These are phyloP conservation scores for Coturnix japonica DNA, from an alignment of 2,113 vertebrate species.

Conservation along the genomic window DNA sequence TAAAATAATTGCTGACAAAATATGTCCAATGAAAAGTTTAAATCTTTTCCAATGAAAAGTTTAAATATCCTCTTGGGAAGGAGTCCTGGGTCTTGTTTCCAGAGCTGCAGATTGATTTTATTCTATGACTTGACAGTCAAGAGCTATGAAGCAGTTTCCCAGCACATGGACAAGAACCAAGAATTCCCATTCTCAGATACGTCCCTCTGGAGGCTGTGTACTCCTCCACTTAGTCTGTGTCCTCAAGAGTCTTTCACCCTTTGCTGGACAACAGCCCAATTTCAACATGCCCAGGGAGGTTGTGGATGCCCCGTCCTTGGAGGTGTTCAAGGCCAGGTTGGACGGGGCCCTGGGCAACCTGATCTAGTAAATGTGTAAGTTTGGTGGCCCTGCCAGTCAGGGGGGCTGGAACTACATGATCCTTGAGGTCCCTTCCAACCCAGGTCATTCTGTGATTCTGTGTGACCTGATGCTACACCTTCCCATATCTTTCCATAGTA, in stretches of 20 bases:
- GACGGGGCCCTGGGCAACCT: too few species aligned
- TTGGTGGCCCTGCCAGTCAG: too few species aligned
- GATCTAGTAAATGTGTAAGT: too few species aligned
- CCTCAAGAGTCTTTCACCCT: background rate
- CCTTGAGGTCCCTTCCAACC: too few species aligned
- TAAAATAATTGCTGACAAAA: slow-evolving; percentile 67
- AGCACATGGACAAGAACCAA: slow-evolving; percentile 8
- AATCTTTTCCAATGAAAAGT: slow-evolving; percentile 66
- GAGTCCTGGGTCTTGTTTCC: slow-evolving; percentile 41
- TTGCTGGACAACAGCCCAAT: background rate
- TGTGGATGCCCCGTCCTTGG: too few species aligned
- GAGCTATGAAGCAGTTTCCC: background rate
- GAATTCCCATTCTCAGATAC: background rate
- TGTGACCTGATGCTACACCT: background rate
- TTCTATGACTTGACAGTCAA: slow-evolving; percentile 20
- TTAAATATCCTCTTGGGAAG: slow-evolving; percentile 52
- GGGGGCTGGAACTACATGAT: too few species aligned
- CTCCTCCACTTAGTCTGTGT: background rate
- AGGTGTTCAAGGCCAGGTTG: too few species aligned
- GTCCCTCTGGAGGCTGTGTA: background rate
- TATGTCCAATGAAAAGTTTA: slow-evolving; percentile 51
- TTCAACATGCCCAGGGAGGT: too few species aligned
- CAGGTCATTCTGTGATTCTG: too few species aligned
- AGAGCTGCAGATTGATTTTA: background rate
- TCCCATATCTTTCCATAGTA: background rate